These are phyloP conservation scores for Harpalus rufipes DNA, from an alignment of 2,888 invertebrate species.

Conservation along the genomic window DNA sequence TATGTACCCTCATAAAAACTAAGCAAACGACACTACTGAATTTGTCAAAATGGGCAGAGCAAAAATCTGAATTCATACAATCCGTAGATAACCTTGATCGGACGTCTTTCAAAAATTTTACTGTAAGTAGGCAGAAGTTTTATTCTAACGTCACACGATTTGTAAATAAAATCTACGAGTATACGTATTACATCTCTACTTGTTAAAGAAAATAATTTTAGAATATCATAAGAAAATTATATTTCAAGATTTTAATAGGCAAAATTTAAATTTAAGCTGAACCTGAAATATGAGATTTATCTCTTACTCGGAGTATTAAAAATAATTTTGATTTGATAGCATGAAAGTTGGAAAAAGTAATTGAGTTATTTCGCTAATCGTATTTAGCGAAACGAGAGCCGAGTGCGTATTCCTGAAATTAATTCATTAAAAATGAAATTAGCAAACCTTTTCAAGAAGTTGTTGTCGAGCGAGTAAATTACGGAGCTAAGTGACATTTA, in stretches of 20 bases:
- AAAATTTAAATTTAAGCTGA: background rate
- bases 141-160: too few species aligned
- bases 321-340: conserved; percentile 8
- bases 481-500: conserved; percentile 26
- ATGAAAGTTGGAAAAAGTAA: conserved; percentile 24
- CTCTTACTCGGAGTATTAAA: background rate
- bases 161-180: too few species aligned
- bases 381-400: conserved; percentile 29
- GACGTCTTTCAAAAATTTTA: too few species aligned
- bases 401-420: conserved; percentile 40
- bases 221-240: background rate
- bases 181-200: too few species aligned
- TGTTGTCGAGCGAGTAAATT: conserved; percentile 44
- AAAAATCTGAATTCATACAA: too few species aligned
- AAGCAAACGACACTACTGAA: too few species aligned
- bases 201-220: background rate
- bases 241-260: background rate
- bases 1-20: too few species aligned
- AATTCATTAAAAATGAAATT: conserved; percentile 48
- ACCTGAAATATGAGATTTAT: background rate
- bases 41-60: too few species aligned
- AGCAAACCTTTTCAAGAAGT: conserved; percentile 48
- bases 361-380: conserved; percentile 38
- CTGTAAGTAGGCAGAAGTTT: too few species aligned
- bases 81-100: too few species aligned